Percentiles rank a stretch among this genome's conserved stretches.
Evolutionary conservation across 2,888 invertebrate species (phyloP).

Genomic region (Pasiphila rectangulata): DNA sequence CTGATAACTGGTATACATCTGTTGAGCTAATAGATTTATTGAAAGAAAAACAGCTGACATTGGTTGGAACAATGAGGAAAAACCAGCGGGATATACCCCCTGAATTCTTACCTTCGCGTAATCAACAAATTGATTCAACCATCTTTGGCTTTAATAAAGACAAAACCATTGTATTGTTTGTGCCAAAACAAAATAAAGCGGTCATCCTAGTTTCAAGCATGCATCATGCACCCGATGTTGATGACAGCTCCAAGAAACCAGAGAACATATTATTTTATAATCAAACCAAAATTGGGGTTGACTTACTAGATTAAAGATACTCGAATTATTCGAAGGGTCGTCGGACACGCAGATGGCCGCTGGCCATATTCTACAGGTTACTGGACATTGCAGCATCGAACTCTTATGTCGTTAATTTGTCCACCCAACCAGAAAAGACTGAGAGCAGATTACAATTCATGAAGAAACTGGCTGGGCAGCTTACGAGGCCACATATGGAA

Average conservation of each 20-base stretch:
- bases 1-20: background rate
- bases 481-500: too few relatives aligned
- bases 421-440: too few relatives aligned
- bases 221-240: conserved; percentile 15
- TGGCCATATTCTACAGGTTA: background rate
- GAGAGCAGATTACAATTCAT: too few relatives aligned
- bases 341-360: conserved; percentile 18
- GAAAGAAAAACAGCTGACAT: background rate
- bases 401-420: too few relatives aligned
- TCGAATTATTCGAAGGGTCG: conserved; percentile 14
- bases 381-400: too few relatives aligned
- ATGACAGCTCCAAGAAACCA: conserved; percentile 18
- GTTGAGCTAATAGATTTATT: background rate
- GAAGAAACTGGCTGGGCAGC: too few relatives aligned
- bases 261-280: conserved; percentile 22
- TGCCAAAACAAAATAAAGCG: conserved; percentile 23
- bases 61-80: background rate
- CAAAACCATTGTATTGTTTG: conserved; percentile 3
- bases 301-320: conserved; percentile 23
- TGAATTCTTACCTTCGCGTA: background rate
- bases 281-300: conserved; percentile 22
- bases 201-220: conserved; percentile 19
- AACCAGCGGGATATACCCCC: background rate
- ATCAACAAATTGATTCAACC: background rate
- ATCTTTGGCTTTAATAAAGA: background rate